These are phyloP conservation scores for Ommatoiulus sabulosus DNA, from an alignment of 2,888 invertebrate genomes.

Conservation along the genomic window DNA sequence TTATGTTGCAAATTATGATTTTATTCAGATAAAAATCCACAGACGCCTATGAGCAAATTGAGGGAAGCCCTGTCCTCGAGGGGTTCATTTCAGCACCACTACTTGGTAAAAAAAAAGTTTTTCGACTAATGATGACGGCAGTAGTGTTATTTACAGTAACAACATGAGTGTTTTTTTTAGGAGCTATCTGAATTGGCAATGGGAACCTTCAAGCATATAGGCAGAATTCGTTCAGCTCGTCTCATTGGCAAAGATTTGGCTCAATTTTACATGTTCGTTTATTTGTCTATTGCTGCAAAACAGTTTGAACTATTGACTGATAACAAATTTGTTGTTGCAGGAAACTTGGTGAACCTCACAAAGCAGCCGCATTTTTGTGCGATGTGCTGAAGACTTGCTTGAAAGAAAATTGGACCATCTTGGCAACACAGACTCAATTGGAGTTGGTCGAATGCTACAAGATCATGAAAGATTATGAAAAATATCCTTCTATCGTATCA, in stretches of 20 bases:
- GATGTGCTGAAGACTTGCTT: constrained; percentile 88
- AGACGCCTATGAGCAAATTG: constrained; percentile 82
- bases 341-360: constrained; percentile 74
- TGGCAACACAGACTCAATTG: constrained; percentile 79
- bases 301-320: neutral
- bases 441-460: constrained; percentile 87
- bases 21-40: constrained; percentile 53
- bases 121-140: neutral
- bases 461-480: constrained; percentile 81
- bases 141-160: neutral
- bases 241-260: constrained; percentile 90
- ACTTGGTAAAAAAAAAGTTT: constrained; percentile 73
- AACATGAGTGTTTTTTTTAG: constrained; percentile 64
- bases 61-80: constrained; percentile 92
- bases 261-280: constrained; percentile 86
- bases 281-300: neutral
- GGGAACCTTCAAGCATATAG: constrained; percentile 96
- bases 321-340: constrained; percentile 62
- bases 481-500: constrained; percentile 68
- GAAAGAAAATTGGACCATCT: constrained; percentile 86
- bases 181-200: constrained; percentile 94
- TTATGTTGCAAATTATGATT: neutral
- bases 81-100: constrained; percentile 88
- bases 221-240: constrained; percentile 83
- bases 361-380: constrained; percentile 88